Percentiles rank a stretch among this genome's conserved stretches.
phyloP scores from a whole-genome alignment of 2,113 vertebrate genomes.

The Gallinago jamesoni region DNA sequence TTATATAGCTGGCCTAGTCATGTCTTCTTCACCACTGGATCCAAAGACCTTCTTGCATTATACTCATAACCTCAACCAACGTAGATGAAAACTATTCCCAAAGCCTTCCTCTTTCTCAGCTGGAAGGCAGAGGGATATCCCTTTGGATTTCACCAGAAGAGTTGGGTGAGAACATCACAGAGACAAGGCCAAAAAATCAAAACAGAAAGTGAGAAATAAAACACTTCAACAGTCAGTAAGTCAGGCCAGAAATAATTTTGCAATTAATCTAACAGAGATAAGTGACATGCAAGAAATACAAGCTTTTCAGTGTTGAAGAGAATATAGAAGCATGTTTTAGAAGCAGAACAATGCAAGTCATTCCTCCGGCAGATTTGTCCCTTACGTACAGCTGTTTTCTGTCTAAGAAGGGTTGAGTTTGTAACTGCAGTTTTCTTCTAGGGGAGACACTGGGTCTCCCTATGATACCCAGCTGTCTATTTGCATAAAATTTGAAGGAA shows the following conservation, averaged over 20 bases:
- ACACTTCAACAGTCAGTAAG: neutral
- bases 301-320: neutral
- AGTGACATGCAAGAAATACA: neutral
- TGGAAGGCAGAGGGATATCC: neutral
- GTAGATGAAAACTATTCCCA: neutral
- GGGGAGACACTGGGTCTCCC: neutral
- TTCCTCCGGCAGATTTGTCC: neutral
- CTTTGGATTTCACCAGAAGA: neutral
- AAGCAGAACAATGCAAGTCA: neutral
- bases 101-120: neutral
- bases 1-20: neutral
- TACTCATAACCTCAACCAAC: neutral
- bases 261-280: neutral
- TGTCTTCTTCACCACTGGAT: neutral
- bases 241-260: neutral
- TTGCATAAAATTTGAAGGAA: neutral
- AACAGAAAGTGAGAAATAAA: neutral
- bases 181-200: neutral
- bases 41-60: neutral
- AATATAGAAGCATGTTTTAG: neutral
- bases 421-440: neutral
- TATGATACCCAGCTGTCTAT: neutral
- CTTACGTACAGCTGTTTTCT: neutral
- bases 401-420: neutral
- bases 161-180: neutral